Evolutionary conservation across 2,113 vertebrate species (phyloP).

Genomic region (Pogona vitticeps): DNA sequence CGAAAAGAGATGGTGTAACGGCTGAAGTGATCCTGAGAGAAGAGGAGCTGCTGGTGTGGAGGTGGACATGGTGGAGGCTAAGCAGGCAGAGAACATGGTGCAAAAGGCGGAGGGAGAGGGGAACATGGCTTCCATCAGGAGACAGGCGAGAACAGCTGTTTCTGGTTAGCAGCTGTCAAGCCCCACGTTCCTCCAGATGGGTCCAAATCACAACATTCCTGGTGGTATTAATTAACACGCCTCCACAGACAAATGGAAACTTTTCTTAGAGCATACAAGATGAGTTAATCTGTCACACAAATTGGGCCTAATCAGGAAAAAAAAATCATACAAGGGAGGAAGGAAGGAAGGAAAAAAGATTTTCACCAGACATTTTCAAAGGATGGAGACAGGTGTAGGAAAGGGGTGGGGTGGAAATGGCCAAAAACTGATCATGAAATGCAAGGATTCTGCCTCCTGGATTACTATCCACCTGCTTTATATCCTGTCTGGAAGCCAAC

Average conservation of each 20-base stretch:
- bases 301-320: not conserved
- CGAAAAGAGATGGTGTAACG: not conserved
- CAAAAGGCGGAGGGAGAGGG: not conserved
- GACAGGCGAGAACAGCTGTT: not conserved
- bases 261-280: not conserved
- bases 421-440: not conserved
- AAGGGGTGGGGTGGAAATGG: not conserved
- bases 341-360: not conserved
- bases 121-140: not conserved
- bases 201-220: not conserved
- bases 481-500: not conserved
- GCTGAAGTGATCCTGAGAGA: not conserved
- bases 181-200: not conserved
- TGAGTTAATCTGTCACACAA: conserved; percentile 42
- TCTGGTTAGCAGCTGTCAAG: not conserved
- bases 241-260: conserved; percentile 37
- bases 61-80: not conserved
- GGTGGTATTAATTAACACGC: conserved; percentile 26
- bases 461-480: not conserved
- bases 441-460: not conserved
- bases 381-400: not conserved
- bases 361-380: not conserved
- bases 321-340: not conserved
- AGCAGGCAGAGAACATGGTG: not conserved
- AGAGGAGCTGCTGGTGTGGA: not conserved